phyloP scores from a whole-genome alignment of 2,797 vertebrate species.

The Notoglanidium macrostoma region DNA sequence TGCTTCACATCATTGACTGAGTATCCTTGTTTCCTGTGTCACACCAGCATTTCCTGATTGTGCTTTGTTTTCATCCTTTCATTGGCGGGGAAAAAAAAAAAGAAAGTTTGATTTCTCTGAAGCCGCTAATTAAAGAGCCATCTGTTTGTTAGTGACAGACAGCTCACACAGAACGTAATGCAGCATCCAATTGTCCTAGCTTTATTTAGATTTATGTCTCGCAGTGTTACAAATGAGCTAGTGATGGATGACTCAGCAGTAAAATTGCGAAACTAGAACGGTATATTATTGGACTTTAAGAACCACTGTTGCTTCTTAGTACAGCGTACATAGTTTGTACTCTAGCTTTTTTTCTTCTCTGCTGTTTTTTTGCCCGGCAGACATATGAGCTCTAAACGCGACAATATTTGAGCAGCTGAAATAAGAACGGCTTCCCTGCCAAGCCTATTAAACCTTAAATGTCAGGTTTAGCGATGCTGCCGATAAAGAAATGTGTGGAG shows the following conservation, averaged over 20 bases:
- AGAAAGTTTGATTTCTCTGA: neutral
- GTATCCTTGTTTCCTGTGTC: neutral
- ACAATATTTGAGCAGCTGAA: constrained; percentile 18
- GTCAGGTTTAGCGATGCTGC: constrained; percentile 16
- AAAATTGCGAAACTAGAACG: neutral
- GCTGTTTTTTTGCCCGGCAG: neutral
- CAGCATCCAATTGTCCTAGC: neutral
- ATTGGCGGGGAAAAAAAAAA: neutral
- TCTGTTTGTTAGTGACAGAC: neutral
- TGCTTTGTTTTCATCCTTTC: neutral
- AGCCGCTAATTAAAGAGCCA: constrained; percentile 10
- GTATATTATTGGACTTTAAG: neutral
- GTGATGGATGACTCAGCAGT: neutral
- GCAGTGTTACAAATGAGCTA: neutral
- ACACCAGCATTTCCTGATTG: neutral
- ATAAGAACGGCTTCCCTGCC: constrained; percentile 13
- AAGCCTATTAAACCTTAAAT: constrained; percentile 13
- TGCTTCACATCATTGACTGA: neutral
- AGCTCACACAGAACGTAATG: neutral
- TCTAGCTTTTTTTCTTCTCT: neutral
- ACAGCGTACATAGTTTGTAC: neutral
- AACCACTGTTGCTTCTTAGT: neutral
- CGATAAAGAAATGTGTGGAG: neutral
- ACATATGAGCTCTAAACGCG: constrained; percentile 9
- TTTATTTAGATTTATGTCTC: neutral